phyloP scores from a whole-genome alignment of 2,113 vertebrate species.

The Chauna torquata region DNA sequence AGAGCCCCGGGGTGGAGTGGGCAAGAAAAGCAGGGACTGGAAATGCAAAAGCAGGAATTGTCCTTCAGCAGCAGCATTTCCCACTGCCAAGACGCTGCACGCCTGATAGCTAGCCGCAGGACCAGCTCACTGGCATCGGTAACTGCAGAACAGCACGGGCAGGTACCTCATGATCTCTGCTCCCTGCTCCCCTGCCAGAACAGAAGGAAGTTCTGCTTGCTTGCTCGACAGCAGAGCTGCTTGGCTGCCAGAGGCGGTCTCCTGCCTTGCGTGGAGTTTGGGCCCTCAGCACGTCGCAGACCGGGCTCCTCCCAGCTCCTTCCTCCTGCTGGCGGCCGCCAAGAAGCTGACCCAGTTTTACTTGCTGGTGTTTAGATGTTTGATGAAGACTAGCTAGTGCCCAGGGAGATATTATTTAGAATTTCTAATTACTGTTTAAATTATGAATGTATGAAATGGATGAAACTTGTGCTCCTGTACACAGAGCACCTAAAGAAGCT shows the following conservation, averaged over 20 bases:
- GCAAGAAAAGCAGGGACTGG: neutral
- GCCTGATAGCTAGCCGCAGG: fast-evolving
- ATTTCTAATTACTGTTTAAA: slow-evolving; percentile 32
- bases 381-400: slow-evolving; percentile 38
- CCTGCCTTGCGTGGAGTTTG: fast-evolving
- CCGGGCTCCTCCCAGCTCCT: neutral
- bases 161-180: neutral
- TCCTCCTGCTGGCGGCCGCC: neutral
- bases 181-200: neutral
- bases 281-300: neutral
- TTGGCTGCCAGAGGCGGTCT: neutral
- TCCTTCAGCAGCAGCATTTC: neutral
- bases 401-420: neutral
- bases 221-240: neutral
- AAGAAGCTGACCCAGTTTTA: slow-evolving; percentile 31
- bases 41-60: neutral
- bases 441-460: neutral
- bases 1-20: neutral
- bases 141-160: neutral
- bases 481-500: neutral
- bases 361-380: neutral
- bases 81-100: neutral
- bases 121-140: neutral
- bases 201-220: neutral
- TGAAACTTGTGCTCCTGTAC: neutral